Evolutionary conservation across 2,797 vertebrate species (phyloP).

Genomic region (Siniperca obscura): DNA sequence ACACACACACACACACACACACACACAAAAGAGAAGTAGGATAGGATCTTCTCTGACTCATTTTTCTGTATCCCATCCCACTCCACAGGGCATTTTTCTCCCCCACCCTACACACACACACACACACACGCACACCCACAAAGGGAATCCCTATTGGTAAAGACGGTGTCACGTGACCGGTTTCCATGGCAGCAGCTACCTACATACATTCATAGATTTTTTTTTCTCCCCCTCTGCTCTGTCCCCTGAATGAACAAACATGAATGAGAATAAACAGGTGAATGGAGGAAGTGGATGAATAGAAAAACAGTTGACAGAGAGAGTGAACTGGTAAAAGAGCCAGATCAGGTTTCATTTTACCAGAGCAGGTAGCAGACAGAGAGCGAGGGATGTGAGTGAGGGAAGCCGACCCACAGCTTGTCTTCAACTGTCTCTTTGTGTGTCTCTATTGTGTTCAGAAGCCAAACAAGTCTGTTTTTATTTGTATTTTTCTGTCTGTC

Average conservation of each 20-base stretch:
- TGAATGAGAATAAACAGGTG: slow-evolving; percentile 73
- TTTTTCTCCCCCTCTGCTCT: background rate
- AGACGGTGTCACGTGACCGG: slow-evolving; percentile 69
- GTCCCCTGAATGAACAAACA: slow-evolving; percentile 58
- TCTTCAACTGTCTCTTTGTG: slow-evolving; percentile 1
- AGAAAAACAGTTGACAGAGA: slow-evolving; percentile 27
- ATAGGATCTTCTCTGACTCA: slow-evolving; percentile 67
- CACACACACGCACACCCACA: slow-evolving; percentile 25
- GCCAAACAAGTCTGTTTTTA: background rate
- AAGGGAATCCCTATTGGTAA: slow-evolving; percentile 73
- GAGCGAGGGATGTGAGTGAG: background rate
- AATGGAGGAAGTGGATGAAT: slow-evolving; percentile 64
- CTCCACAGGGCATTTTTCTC: slow-evolving; percentile 47
- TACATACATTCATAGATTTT: slow-evolving; percentile 68
- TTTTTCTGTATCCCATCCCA: slow-evolving; percentile 57
- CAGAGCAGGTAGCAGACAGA: slow-evolving; percentile 24
- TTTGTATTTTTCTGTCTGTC: background rate
- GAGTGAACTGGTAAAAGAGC: slow-evolving; percentile 25
- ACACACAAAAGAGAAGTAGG: background rate
- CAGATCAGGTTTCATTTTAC: slow-evolving; percentile 16
- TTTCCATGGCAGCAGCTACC: slow-evolving; percentile 75
- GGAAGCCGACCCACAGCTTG: background rate
- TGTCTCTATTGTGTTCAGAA: background rate
- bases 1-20: background rate
- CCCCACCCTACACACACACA: slow-evolving; percentile 27